Evolutionary conservation across 1,140 invertebrate species (phyloP), one percentile per base, ranked within the genome.

Genomic region (Hesperophylax magnus): DNA sequence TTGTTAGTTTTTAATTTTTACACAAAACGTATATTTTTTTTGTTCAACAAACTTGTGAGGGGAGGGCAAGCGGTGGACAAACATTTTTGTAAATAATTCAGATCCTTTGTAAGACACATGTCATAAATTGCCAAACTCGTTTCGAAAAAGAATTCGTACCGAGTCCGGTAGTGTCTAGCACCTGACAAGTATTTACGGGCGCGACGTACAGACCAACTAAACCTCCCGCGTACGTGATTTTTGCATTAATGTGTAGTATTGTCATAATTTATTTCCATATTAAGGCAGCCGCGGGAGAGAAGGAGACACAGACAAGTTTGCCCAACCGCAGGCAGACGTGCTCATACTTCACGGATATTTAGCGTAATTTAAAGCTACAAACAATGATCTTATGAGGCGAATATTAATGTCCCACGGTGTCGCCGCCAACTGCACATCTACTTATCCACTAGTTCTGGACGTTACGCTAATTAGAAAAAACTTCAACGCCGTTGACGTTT

Each of bases 171-270:
- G 52, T 72, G 69, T 54, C 18, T 22, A 67, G 47, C 22, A 24
- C 20, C 20, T 54, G 63, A 39, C 63, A 78, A 20, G 63, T 54
- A 78, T 78, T 78, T 78, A 52, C 69, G 63, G 65, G 63, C 27
- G 77, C 61, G 77, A 54, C 63, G 63, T 54, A 69, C n/a, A n/a
- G 24, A 61, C 22, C 24, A 69, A 69, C 65, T 27, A 54, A 77
- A 53, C 24, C 58, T 24, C 63, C n/a, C 9, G 61, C n/a, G 67
- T 72, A 79, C 78, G 78, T 79, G 69, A 79, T 80, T 80, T 75
- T 80, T 54, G 60, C 78, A 76, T 63, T 60, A 80, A 80, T 75
- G 71, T 80, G 47, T 71, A 67, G 71, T 75, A 74, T 31, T 34
- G 58, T n/a, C 54, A 76, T 80, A 76, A 79, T 74, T n/a, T 72